Evolutionary conservation across 2,797 vertebrate species (phyloP).

Genomic region (Notolabrus celidotus): DNA sequence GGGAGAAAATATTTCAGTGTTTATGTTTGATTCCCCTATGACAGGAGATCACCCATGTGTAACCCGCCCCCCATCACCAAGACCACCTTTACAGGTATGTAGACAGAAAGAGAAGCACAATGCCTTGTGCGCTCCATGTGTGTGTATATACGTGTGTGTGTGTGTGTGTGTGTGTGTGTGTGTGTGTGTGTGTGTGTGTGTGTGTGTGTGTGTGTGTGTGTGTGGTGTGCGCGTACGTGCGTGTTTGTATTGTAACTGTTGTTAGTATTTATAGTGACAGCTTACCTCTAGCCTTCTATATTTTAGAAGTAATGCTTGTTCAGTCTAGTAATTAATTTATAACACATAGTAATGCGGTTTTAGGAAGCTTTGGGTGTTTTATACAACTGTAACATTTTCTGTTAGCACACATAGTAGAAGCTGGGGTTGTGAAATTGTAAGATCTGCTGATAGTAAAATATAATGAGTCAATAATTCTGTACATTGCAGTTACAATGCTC

Average conservation of each 20-base stretch:
- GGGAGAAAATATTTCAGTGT: conserved; percentile 11
- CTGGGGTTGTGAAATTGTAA: no score
- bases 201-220: no score
- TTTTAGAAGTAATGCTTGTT: background rate
- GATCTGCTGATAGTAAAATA: no score
- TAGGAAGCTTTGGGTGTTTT: background rate
- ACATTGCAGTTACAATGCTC: no score
- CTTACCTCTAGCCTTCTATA: background rate
- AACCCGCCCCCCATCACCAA: conserved; percentile 97
- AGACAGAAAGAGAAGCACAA: background rate
- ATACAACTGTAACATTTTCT: background rate
- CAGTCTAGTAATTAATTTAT: background rate
- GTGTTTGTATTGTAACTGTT: background rate
- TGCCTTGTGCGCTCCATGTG: background rate
- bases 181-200: conserved; percentile 1
- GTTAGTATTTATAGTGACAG: background rate
- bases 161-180: conserved; percentile 25
- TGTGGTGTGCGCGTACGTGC: no score
- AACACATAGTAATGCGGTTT: background rate
- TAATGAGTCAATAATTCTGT: no score
- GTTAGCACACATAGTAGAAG: no score
- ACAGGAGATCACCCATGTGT: conserved; percentile 98
- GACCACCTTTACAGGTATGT: conserved; percentile 96
- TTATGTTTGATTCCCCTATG: conserved; percentile 46
- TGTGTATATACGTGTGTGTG: conserved; percentile 24